Evolutionary conservation across 2,888 invertebrate species (phyloP).

Genomic region (Drosophila macrothrix): DNA sequence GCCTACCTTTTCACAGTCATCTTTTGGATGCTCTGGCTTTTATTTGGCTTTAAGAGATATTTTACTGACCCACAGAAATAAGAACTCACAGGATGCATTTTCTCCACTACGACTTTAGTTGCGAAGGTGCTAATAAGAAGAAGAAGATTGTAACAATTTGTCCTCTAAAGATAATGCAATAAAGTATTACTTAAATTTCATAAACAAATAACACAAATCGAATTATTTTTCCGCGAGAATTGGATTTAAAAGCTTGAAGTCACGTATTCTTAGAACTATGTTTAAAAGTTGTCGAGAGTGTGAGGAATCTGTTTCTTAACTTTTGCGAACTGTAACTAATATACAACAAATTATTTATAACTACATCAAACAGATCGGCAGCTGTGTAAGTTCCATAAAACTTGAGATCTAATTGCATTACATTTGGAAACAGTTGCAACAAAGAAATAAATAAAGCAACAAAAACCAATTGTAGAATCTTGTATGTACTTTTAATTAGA

Average conservation of each 20-base stretch:
- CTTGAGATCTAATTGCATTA: slow-evolving; percentile 57
- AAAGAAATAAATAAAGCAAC: slow-evolving; percentile 4
- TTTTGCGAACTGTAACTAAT: slow-evolving; percentile 52
- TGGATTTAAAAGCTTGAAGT: neutral
- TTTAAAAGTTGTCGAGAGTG: slow-evolving; percentile 31
- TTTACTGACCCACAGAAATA: slow-evolving; percentile 2
- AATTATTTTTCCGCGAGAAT: neutral
- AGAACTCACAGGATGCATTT: neutral
- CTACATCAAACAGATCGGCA: neutral
- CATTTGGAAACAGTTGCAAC: slow-evolving; percentile 41
- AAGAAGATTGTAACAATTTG: neutral
- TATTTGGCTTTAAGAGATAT: neutral
- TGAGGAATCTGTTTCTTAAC: slow-evolving; percentile 65
- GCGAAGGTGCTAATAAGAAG: neutral
- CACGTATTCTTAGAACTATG: neutral
- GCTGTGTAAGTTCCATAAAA: slow-evolving; percentile 43
- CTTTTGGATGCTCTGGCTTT: neutral
- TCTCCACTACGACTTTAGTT: neutral
- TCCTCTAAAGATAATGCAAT: neutral
- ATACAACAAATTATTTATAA: slow-evolving; percentile 48
- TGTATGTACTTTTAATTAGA: slow-evolving; percentile 73
- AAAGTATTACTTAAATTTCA: neutral
- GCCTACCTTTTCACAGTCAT: neutral
- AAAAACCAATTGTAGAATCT: slow-evolving; percentile 54
- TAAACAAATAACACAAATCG: neutral